Evolutionary conservation across 2,888 invertebrate species (phyloP).

Genomic region (Dryomyza anilis): DNA sequence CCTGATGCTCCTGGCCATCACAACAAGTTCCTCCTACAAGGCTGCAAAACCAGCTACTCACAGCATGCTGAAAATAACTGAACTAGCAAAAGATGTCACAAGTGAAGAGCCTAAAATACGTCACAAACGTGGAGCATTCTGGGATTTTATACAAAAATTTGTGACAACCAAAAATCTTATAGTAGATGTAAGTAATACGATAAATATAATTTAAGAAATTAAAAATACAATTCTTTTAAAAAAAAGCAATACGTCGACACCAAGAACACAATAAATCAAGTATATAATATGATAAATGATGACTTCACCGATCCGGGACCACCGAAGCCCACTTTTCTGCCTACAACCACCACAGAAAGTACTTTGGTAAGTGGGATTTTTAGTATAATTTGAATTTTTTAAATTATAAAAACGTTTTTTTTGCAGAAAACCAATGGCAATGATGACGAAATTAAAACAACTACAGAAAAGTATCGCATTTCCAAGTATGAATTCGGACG

Average conservation of each 20-base stretch:
- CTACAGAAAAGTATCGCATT: slow-evolving; percentile 56
- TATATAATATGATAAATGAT: slow-evolving; percentile 55
- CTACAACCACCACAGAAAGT: slow-evolving; percentile 37
- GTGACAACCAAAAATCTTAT: slow-evolving; percentile 53
- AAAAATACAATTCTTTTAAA: too few relatives aligned
- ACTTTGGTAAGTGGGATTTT: slow-evolving; percentile 45
- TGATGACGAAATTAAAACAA: slow-evolving; percentile 43
- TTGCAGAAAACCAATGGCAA: slow-evolving; percentile 36
- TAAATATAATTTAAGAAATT: too few relatives aligned
- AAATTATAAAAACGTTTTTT: too few relatives aligned
- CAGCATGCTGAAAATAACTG: too few relatives aligned
- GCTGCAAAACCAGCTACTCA: too few relatives aligned
- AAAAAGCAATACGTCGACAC: slow-evolving; percentile 61
- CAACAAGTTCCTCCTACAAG: background rate
- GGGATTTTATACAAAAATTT: slow-evolving; percentile 57
- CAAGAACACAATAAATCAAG: slow-evolving; percentile 49
- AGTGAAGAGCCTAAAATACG: slow-evolving; percentile 39
- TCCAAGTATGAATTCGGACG: slow-evolving; percentile 58
- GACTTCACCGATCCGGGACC: slow-evolving; percentile 56
- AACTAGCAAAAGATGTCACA: background rate
- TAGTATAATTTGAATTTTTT: background rate
- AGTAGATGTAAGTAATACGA: slow-evolving; percentile 52
- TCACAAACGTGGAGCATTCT: slow-evolving; percentile 50
- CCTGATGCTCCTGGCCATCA: slow-evolving; percentile 17
- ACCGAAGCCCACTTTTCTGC: slow-evolving; percentile 41